phyloP scores from a whole-genome alignment of 2,113 vertebrate genomes.

The Bubalus kerabau region DNA sequence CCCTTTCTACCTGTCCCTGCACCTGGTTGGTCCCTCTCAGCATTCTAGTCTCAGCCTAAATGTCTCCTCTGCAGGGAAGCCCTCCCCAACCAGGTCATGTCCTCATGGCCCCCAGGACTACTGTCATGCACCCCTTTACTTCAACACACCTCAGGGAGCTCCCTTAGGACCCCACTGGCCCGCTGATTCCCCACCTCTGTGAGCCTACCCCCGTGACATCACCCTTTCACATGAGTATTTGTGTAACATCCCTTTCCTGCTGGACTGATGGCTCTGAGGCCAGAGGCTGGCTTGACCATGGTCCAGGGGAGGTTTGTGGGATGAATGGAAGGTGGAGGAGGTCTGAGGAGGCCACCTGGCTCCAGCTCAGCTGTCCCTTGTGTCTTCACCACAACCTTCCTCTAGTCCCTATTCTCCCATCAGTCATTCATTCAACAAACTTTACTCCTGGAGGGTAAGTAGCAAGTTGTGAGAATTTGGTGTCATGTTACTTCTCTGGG shows the following conservation, averaged over 20 bases:
- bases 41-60: neutral
- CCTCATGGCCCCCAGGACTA: neutral
- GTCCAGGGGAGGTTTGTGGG: neutral
- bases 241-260: neutral
- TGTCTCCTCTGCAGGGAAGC: neutral
- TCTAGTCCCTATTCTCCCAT: neutral
- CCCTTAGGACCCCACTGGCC: neutral
- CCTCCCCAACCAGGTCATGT: neutral
- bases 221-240: neutral
- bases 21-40: neutral
- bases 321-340: too few relatives aligned
- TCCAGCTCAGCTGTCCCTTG: neutral
- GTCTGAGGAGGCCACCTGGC: neutral
- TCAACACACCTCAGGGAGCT: neutral
- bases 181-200: neutral
- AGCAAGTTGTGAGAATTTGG: neutral
- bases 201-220: neutral
- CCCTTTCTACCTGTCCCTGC: neutral
- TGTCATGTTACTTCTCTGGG: neutral
- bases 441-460: neutral
- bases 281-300: rapidly evolving
- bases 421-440: neutral
- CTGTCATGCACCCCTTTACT: neutral
- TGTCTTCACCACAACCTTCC: too few relatives aligned
- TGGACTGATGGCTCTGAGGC: neutral